phyloP scores from a whole-genome alignment of 2,888 invertebrate genomes.

The Prenolepis imparis region DNA sequence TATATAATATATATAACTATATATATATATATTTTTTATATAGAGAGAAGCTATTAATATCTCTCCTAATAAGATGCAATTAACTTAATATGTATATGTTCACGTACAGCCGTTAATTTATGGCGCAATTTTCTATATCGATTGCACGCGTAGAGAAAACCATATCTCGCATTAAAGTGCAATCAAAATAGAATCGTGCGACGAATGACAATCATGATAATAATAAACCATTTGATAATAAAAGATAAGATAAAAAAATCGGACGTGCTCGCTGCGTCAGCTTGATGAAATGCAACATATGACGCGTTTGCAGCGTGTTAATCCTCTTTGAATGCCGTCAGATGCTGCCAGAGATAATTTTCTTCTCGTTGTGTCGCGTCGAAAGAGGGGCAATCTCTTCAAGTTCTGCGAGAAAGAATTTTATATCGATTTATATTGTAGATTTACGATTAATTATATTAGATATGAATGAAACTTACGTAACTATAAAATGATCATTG shows the following conservation, averaged over 20 bases:
- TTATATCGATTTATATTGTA: too few relatives aligned
- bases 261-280: not conserved
- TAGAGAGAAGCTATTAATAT: not conserved
- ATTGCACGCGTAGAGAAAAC: not conserved
- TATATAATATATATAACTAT: too few relatives aligned
- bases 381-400: not conserved
- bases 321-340: not conserved
- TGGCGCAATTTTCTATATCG: not conserved
- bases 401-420: not conserved
- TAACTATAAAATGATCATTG: too few relatives aligned
- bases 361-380: not conserved
- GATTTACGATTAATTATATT: not conserved
- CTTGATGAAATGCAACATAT: not conserved
- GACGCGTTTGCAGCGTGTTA: not conserved
- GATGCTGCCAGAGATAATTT: not conserved
- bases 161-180: not conserved
- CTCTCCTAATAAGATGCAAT: not conserved
- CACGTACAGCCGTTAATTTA: not conserved
- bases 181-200: not conserved
- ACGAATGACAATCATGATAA: not conserved
- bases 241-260: conserved; percentile 37
- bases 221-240: not conserved
- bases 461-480: not conserved
- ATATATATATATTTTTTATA: not conserved
- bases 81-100: not conserved